These are phyloP conservation scores for Lagopus leucura DNA, from an alignment of 2,113 vertebrate genomes.

Conservation along the genomic window DNA sequence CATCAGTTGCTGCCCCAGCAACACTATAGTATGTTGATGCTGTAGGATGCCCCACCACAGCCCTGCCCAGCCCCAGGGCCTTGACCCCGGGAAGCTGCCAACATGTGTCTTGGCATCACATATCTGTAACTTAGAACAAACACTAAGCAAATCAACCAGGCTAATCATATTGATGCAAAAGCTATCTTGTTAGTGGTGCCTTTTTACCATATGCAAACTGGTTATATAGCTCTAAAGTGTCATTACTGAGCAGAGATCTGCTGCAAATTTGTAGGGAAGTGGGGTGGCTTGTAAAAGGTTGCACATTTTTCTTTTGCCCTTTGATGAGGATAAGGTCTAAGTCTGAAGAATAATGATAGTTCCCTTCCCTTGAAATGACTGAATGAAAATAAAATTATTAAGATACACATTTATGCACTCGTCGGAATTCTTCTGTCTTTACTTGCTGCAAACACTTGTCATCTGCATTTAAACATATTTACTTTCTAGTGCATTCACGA, in stretches of 20 bases:
- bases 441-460: slow-evolving; percentile 21
- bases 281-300: background rate
- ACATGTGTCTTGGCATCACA: background rate
- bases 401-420: slow-evolving; percentile 36
- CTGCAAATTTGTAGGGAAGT: background rate
- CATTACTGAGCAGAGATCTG: background rate
- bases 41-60: background rate
- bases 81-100: background rate
- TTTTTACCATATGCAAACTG: background rate
- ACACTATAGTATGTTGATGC: background rate
- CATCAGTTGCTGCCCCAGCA: background rate
- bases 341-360: background rate
- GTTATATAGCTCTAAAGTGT: background rate
- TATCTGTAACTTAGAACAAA: background rate
- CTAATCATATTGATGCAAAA: background rate
- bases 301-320: background rate
- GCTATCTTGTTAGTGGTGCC: background rate
- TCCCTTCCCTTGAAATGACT: background rate
- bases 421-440: slow-evolving; percentile 31
- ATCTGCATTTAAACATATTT: slow-evolving; percentile 49
- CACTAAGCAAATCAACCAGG: background rate
- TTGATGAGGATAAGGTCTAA: background rate
- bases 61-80: background rate
- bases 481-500: slow-evolving; percentile 14
- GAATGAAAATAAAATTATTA: slow-evolving; percentile 50